Percentiles rank a stretch among this genome's conserved stretches.
Evolutionary conservation across 2,113 vertebrate species (phyloP).

Genomic region (Myiagra hebetior): DNA sequence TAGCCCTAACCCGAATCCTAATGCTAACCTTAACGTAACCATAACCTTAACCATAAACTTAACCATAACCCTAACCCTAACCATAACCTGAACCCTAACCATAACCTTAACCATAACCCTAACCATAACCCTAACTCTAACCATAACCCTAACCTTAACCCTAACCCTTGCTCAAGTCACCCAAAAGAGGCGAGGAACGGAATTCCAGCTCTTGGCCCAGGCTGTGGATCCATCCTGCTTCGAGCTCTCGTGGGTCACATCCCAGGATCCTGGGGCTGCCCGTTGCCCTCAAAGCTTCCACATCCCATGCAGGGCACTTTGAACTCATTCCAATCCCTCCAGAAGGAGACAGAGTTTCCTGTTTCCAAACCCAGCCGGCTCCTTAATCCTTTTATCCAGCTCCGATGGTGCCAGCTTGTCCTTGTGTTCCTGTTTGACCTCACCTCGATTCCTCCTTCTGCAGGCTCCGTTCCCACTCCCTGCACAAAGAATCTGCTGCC

Average conservation of each 20-base stretch:
- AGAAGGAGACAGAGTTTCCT: not conserved
- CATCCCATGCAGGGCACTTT: slow-evolving; percentile 25
- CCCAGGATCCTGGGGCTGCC: not conserved
- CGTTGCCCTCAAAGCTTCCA: not conserved
- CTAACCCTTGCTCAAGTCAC: not conserved
- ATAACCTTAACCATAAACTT: too few relatives aligned
- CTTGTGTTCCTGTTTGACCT: not conserved
- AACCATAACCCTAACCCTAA: too few relatives aligned
- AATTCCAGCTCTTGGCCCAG: not conserved
- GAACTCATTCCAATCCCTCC: not conserved
- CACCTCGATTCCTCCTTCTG: not conserved
- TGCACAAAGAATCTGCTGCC: not conserved
- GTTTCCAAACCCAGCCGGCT: not conserved
- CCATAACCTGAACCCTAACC: too few relatives aligned
- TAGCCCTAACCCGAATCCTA: too few relatives aligned
- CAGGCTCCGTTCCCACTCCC: accelerated
- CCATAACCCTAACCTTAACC: too few relatives aligned
- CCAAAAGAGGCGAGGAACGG: not conserved
- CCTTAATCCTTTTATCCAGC: slow-evolving; percentile 38
- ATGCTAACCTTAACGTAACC: too few relatives aligned
- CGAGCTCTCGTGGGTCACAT: not conserved
- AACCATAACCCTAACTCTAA: too few relatives aligned
- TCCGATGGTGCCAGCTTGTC: not conserved
- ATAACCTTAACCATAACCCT: too few relatives aligned
- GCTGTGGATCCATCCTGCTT: not conserved